Evolutionary conservation across 2,888 invertebrate genomes (phyloP).

Genomic region (Coleophora flavipennella): DNA sequence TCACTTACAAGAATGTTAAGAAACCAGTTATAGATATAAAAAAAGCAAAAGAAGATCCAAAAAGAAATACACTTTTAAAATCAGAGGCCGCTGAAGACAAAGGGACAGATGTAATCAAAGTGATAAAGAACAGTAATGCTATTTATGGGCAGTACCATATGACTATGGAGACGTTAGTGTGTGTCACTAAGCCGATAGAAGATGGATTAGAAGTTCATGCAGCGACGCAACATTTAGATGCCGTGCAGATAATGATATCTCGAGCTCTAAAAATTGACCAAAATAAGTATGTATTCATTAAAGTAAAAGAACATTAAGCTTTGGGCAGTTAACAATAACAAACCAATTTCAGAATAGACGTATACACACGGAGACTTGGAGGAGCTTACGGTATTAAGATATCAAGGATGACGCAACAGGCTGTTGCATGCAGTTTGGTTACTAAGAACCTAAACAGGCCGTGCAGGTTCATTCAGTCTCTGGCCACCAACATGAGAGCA

Average conservation of each 20-base stretch:
- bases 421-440: constrained; percentile 76
- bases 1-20: constrained; percentile 57
- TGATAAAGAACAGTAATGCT: constrained; percentile 60
- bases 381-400: constrained; percentile 81
- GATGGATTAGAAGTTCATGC: constrained; percentile 77
- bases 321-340: not conserved
- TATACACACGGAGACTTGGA: constrained; percentile 48
- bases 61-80: constrained; percentile 15
- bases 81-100: constrained; percentile 25
- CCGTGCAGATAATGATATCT: constrained; percentile 66
- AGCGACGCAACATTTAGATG: constrained; percentile 74
- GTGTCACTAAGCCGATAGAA: constrained; percentile 76
- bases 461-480: constrained; percentile 75
- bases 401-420: constrained; percentile 66
- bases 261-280: constrained; percentile 64
- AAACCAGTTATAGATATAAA: constrained; percentile 37
- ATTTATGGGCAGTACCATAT: constrained; percentile 79
- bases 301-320: not conserved
- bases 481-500: constrained; percentile 75
- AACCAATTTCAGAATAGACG: constrained; percentile 38
- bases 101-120: constrained; percentile 44
- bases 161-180: constrained; percentile 78
- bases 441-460: constrained; percentile 73
- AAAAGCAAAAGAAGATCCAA: constrained; percentile 27
- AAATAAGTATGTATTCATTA: constrained; percentile 59